These are phyloP conservation scores for Leptosomus discolor DNA, from an alignment of 2,113 vertebrate species.

Conservation along the genomic window DNA sequence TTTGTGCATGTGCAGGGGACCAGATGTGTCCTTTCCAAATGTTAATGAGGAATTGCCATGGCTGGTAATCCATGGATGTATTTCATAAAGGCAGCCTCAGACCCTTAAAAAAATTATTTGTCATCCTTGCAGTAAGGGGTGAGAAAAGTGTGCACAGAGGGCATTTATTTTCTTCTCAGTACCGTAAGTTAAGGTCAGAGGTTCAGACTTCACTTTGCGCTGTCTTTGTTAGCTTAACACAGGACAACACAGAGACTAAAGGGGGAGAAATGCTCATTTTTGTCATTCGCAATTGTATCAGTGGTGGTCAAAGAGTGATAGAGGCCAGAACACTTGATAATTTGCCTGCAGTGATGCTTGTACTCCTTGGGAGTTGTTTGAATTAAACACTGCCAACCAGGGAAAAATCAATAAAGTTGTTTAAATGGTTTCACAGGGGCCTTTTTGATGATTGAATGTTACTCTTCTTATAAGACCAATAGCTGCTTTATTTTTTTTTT, in stretches of 20 bases:
- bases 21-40: conserved; percentile 24
- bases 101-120: background rate
- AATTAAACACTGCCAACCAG: conserved; percentile 79
- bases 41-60: conserved; percentile 17
- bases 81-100: background rate
- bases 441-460: conserved; percentile 73
- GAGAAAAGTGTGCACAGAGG: background rate
- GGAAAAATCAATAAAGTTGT: conserved; percentile 81
- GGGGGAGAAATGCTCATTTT: conserved; percentile 34
- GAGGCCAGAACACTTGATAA: conserved; percentile 75
- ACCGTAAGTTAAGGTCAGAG: background rate
- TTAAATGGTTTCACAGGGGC: conserved; percentile 77
- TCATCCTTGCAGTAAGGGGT: background rate
- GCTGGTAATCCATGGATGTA: background rate
- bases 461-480: conserved; percentile 61
- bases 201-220: background rate
- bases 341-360: conserved; percentile 74
- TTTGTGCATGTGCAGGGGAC: background rate
- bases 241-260: background rate
- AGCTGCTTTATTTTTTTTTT: background rate
- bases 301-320: conserved; percentile 47
- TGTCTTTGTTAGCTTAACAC: conserved; percentile 19
- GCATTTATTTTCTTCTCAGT: background rate
- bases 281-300: conserved; percentile 62
- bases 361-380: conserved; percentile 76